Base-by-base conservation (phyloP, 2,113 vertebrate species). In the Cheilinus undulatus region DNA sequence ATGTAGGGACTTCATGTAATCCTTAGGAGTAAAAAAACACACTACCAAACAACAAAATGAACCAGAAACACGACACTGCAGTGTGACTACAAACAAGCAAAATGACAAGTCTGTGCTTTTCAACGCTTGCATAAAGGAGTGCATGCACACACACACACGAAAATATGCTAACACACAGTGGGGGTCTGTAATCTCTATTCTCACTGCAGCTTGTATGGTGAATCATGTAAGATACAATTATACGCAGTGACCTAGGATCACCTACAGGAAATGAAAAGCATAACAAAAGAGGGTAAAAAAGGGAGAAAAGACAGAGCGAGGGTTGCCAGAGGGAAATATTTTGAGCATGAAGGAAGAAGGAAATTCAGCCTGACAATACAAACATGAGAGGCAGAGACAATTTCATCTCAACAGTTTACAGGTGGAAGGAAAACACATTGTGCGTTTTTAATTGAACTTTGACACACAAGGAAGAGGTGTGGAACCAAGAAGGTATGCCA, bases 241-340 rank as follows among this genome's bases (percentile, higher is more conserved):
- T 76, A 67, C 43, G 50, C 43, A 42, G 48, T 67, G 84, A 88
- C 73, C 80, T 64, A 46, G 70, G 46, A 78, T 88, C 84, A 80
- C 76, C 80, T 34, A 43, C 68, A 76, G 84, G 80, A 90, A 89
- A 93, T 89, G 70, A 88, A 89, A 86, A 78, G 62, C 66, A 71
- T 66, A 73, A 71, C 65, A 75, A 73, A 82, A 73, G 26, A 78
- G 49, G 56, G 50, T 7, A 52, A 56, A 54, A 54, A 52, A 42
- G 26, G 22, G 15, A 19, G 46, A 24, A 59, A 48, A 78, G 38
- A 36, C 13, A 53, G 24, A 57, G 19, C 14, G 28, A 50, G 26
- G 36, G 12, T 30, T 51, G 73, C 62, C 26, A 23, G 59, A 30
- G 46, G 64, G 52, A 40, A 22, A 65, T 62, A 61, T 80, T 82